A percentile compares a stretch with the other conserved stretches of the same genome.
Conservation (phyloP, 2,888 invertebrate species). For the Schizotus pectinicornis region DNA sequence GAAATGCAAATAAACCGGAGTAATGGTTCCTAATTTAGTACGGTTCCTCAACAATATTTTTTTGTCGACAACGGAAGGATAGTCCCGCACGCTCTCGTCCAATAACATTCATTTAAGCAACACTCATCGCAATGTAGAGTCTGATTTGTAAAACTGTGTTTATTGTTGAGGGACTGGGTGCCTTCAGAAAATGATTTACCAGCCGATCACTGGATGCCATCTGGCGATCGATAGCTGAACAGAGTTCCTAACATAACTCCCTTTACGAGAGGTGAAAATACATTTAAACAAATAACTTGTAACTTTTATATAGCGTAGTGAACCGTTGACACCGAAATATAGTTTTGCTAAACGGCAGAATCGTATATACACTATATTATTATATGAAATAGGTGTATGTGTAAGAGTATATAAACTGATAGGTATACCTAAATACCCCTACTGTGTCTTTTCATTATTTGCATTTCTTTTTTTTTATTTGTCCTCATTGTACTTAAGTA, state of each 20-base stretch:
- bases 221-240: constrained; percentile 49
- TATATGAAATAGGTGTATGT: constrained; percentile 55
- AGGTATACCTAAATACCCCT: constrained; percentile 44
- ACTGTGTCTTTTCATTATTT: constrained; percentile 44
- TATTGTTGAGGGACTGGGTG: constrained; percentile 62
- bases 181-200: constrained; percentile 55
- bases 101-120: neutral
- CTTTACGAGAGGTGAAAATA: constrained; percentile 53
- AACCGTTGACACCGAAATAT: constrained; percentile 57
- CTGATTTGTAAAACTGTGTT: constrained; percentile 40
- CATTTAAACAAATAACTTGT: constrained; percentile 51
- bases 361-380: constrained; percentile 55
- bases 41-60: constrained; percentile 58
- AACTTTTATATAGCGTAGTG: constrained; percentile 57
- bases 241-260: constrained; percentile 59
- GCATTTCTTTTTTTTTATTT: constrained; percentile 47
- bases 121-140: constrained; percentile 31
- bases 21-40: constrained; percentile 58
- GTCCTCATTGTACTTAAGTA: constrained; percentile 43
- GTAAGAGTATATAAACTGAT: constrained; percentile 51
- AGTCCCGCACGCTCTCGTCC: constrained; percentile 15
- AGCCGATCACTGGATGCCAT: constrained; percentile 42
- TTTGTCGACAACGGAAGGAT: constrained; percentile 28
- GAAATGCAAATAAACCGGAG: constrained; percentile 57
- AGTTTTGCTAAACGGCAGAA: constrained; percentile 58